These are phyloP conservation scores for Porphyrio hochstetteri DNA, from an alignment of 2,113 vertebrate species.

Conservation along the genomic window DNA sequence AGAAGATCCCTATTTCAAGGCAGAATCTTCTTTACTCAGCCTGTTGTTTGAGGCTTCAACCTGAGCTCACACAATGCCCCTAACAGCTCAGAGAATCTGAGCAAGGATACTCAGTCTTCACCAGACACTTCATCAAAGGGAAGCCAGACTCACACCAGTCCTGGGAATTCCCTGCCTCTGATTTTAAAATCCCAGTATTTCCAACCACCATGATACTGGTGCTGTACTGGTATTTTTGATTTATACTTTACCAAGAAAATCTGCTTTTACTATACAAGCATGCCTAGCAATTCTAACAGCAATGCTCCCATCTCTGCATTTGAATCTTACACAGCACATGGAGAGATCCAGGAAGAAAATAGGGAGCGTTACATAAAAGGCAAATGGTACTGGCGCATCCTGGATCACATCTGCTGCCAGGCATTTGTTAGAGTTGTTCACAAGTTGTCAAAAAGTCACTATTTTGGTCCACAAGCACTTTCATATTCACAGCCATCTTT, in stretches of 20 bases:
- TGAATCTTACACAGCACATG: not conserved
- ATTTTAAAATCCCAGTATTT: not conserved
- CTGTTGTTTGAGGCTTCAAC: not conserved
- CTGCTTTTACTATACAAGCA: not conserved
- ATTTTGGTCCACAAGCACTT: not conserved
- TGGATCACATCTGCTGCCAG: not conserved
- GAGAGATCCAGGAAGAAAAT: not conserved
- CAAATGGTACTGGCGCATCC: not conserved
- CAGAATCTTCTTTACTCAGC: not conserved
- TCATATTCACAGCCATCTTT: not conserved
- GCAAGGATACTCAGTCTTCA: not conserved
- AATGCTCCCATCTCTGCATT: not conserved
- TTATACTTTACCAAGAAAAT: not conserved
- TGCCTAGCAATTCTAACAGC: not conserved
- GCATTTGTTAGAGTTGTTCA: not conserved
- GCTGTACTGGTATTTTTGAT: not conserved
- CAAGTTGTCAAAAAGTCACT: slow-evolving; percentile 34
- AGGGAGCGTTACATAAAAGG: not conserved
- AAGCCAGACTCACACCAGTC: rapidly evolving
- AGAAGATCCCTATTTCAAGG: not conserved
- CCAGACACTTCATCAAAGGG: not conserved
- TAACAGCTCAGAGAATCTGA: not conserved
- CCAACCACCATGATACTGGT: not conserved
- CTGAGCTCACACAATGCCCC: not conserved
- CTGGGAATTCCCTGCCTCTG: not conserved